Percentiles rank a stretch among this genome's conserved stretches.
Conservation (phyloP, 2,797 vertebrate species). For the Kryptopterus vitreolus region DNA sequence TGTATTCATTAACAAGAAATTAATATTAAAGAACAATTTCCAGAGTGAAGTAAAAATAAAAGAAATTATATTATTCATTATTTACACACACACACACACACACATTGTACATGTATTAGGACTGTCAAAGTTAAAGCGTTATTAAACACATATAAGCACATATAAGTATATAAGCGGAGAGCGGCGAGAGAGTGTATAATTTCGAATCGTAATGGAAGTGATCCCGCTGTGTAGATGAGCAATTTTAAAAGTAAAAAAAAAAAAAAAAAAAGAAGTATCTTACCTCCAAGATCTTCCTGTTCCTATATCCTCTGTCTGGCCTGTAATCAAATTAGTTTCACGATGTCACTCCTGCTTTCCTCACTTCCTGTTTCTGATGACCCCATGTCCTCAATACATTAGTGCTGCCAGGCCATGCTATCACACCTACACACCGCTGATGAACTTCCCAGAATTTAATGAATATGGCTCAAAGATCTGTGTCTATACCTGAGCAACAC, state of each 20-base stretch:
- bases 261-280: neutral
- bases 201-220: neutral
- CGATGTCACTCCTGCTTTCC: slow-evolving; percentile 13
- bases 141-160: too few relatives aligned
- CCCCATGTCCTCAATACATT: slow-evolving; percentile 11
- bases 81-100: too few relatives aligned
- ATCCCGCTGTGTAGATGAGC: neutral
- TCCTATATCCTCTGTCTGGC: slow-evolving; percentile 23
- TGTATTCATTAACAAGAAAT: too few relatives aligned
- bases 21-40: too few relatives aligned
- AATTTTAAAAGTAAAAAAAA: neutral
- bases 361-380: slow-evolving; percentile 32
- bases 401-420: slow-evolving; percentile 23
- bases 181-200: neutral
- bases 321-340: slow-evolving; percentile 35
- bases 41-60: too few relatives aligned
- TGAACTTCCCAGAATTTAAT: slow-evolving; percentile 33
- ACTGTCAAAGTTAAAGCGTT: too few relatives aligned
- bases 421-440: slow-evolving; percentile 10
- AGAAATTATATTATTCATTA: too few relatives aligned
- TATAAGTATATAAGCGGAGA: too few relatives aligned
- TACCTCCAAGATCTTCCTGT: neutral
- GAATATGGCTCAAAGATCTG: slow-evolving; percentile 36
- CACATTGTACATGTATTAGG: too few relatives aligned
- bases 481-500: slow-evolving; percentile 8